Conservation (phyloP, 2,113 vertebrate species). For the Platysteira castanea region DNA sequence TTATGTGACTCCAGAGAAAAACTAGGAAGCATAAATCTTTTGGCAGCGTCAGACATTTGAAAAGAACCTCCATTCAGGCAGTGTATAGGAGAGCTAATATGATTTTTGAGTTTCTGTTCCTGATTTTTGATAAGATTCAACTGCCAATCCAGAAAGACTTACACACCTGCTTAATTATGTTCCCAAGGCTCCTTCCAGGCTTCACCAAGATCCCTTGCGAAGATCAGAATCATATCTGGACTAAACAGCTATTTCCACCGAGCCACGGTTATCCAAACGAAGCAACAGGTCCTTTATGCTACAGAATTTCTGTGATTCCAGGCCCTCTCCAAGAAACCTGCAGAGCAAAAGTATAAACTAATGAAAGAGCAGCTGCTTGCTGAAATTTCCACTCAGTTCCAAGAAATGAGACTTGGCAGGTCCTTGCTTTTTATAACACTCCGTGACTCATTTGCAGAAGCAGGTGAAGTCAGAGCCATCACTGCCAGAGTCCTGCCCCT, state of each 20-base stretch:
- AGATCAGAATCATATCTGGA: background rate
- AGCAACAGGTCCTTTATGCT: background rate
- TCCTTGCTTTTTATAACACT: constrained; percentile 15
- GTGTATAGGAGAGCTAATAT: background rate
- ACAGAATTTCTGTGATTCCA: background rate
- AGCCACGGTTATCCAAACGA: rapidly evolving
- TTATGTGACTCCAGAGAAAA: background rate
- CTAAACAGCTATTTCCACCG: background rate
- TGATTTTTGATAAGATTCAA: background rate
- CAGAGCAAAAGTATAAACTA: background rate
- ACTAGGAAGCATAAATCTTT: background rate
- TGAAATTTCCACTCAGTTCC: background rate
- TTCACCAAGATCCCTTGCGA: background rate
- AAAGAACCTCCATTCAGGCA: background rate
- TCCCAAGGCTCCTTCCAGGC: background rate
- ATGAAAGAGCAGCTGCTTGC: background rate
- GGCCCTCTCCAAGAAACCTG: background rate
- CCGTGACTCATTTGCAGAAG: constrained; percentile 3
- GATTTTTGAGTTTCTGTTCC: background rate
- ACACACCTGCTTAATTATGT: background rate
- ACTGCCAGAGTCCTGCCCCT: background rate
- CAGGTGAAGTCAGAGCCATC: constrained; percentile 37
- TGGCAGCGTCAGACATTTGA: too few species aligned
- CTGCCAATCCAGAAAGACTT: background rate
- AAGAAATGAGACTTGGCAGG: constrained; percentile 24